phyloP scores from a whole-genome alignment of 2,888 invertebrate species.

The Nineta flava region DNA sequence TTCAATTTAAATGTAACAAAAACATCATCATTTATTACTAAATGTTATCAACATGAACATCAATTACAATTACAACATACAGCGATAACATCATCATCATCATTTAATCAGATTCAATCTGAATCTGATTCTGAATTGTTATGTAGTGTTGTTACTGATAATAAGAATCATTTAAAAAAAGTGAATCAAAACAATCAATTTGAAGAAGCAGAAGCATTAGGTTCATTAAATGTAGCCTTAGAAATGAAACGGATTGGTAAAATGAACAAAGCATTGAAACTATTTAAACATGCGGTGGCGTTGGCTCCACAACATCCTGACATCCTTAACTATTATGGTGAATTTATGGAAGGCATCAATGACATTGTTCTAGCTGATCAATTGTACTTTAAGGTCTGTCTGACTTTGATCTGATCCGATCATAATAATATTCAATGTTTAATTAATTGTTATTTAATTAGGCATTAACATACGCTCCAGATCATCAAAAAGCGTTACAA shows the following conservation, averaged over 20 bases:
- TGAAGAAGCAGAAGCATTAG: constrained; percentile 56
- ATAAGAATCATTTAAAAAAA: not conserved
- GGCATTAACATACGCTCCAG: constrained; percentile 70
- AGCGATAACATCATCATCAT: too few relatives aligned
- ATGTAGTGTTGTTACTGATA: too few relatives aligned
- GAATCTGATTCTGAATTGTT: too few relatives aligned
- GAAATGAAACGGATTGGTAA: constrained; percentile 75
- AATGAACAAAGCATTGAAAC: constrained; percentile 65
- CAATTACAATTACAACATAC: too few relatives aligned
- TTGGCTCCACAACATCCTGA: constrained; percentile 87
- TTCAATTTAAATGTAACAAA: too few relatives aligned
- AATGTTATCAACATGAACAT: too few relatives aligned
- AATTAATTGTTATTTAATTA: constrained; percentile 18
- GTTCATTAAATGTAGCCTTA: constrained; percentile 66
- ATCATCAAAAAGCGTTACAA: constrained; percentile 59
- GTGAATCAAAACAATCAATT: not conserved
- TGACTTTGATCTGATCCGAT: not conserved
- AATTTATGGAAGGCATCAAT: constrained; percentile 74
- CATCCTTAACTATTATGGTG: constrained; percentile 81
- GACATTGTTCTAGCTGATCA: constrained; percentile 84
- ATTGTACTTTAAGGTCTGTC: constrained; percentile 56
- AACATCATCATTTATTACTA: too few relatives aligned
- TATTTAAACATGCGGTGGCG: constrained; percentile 82
- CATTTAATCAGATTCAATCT: too few relatives aligned
- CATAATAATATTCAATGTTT: not conserved